Base-by-base conservation (phyloP, 2,888 invertebrate species). In the Aleiodes alternator region DNA sequence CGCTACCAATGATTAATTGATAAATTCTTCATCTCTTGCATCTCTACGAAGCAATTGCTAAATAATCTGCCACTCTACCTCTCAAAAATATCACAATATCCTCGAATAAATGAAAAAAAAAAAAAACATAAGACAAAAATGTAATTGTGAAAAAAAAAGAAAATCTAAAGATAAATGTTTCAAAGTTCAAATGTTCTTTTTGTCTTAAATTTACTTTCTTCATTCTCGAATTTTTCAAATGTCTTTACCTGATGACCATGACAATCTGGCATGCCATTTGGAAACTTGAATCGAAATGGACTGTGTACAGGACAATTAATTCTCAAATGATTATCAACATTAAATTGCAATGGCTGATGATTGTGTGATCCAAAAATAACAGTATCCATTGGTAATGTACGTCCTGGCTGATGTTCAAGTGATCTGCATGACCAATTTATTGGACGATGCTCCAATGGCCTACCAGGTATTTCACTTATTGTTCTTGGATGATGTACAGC, bases 261-360 rank as follows among this genome's bases (percentile, higher is more conserved):
- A 80, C 89, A 91, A 75, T 91, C 91, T 53, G 90, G 88, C 38
- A 90, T 90, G 56, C 91, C 92, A 85, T 92, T 92, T 77, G 91
- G 90, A 85, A 90, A 91, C 78, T 92, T 90, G 87, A 93, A 94
- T 80, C 95, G 91, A 88, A 94, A 94, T 34, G 95, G 94, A 85
- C 94, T 94, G 90, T 95, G 95, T 85, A 95, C 94, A 64, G 95
- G 95, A 85, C 95, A 95, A 85, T 93, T 92, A 86, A 90, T 88
- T 84, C 90, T 90, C 87, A 89, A 91, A 77, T 88, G 90, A 82
- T 87, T 90, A 90, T 91, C 90, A 88, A 90, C 86, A 85, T 90
- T 78, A 57, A 77, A 78, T 84, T 90, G 89, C 89, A 91, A 84
- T 88, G 92, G 87, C 89, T 91, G 85, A 90, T 92, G 90, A 86